Evolutionary conservation across 2,888 invertebrate genomes (phyloP).

Genomic region (Agrochola circellaris): DNA sequence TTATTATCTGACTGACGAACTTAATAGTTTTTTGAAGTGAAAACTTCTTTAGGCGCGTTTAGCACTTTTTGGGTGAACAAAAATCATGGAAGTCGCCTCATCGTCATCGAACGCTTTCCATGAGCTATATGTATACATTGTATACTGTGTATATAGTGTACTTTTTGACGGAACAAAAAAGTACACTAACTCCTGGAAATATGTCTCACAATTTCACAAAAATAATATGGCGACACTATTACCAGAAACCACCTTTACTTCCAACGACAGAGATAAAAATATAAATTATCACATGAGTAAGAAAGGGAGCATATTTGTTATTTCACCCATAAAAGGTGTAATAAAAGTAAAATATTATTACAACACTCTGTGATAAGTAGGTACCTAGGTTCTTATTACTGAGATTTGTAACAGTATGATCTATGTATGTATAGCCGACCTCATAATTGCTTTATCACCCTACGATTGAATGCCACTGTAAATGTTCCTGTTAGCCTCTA

Average conservation of each 20-base stretch:
- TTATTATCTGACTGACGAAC: too few species aligned
- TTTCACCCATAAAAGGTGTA: constrained; percentile 52
- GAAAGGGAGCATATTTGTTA: constrained; percentile 57
- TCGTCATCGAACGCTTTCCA: too few species aligned
- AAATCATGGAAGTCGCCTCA: too few species aligned
- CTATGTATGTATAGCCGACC: not conserved
- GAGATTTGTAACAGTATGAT: constrained; percentile 33
- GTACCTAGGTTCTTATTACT: constrained; percentile 3
- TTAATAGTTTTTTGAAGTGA: too few species aligned
- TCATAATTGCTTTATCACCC: not conserved
- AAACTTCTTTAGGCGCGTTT: too few species aligned
- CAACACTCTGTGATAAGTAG: constrained; percentile 37
- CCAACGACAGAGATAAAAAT: constrained; percentile 38
- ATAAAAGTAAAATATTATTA: constrained; percentile 64
- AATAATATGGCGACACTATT: constrained; percentile 35
- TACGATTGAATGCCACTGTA: not conserved
- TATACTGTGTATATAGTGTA: too few species aligned
- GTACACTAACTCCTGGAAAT: not conserved
- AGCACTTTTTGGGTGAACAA: too few species aligned
- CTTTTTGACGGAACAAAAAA: too few species aligned
- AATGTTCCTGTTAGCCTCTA: too few species aligned
- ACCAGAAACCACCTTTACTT: constrained; percentile 32
- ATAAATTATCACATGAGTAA: constrained; percentile 13
- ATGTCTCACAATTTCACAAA: constrained; percentile 15
- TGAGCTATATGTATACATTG: too few species aligned